Evolutionary conservation across 2,113 vertebrate species (phyloP), one percentile per base, ranked within the genome.

Genomic region (Plecturocebus donacophilus): DNA sequence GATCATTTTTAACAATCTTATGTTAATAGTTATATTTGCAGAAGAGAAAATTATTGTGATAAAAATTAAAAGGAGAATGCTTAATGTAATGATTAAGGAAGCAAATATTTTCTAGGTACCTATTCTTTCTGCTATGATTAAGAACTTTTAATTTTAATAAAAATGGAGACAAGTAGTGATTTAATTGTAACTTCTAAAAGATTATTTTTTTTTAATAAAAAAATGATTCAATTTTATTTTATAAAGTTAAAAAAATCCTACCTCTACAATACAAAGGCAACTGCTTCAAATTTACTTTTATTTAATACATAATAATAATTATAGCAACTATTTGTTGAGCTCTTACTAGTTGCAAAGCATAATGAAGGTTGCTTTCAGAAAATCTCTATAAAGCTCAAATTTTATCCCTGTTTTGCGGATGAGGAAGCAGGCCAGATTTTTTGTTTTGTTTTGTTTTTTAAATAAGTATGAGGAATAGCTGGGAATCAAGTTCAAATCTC

Each of bases 141-240:
- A 97, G 30, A 94, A 61, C 68, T 94, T n/a, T 73, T n/a, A 52
- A 80, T 93, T 70, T 87, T 94, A 87, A 35, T 52, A 77, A 73
- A 76, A 83, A 10, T 35, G 12, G 35, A 95, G 27, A 5, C 68
- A 83, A 75, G 12, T 9, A 91, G 11, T 71, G 23, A 91, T 88
- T 79, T 93, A 79, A 84, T 58, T 92, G 16, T 5, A 87, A 94
- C 2, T 32, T 91, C 23, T n/a, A 27, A 45, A 95, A 80, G 38
- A 56, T 79, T 82, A 49, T 47, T 27, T 30, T 52, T 87, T 76
- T 71, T 56, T 35, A 14, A 4, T 93, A 42, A 45, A 87, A 81
- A 80, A 52, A 4, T 75, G 30, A 77, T 76, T 47, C 13, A 76
- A 91, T 6, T n/a, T 93, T 5, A 81, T 91, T 94, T 86, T 75